Conservation (phyloP, 30 jellyfish, hydroid and myxozoan species). For the Cassiopea andromeda region DNA sequence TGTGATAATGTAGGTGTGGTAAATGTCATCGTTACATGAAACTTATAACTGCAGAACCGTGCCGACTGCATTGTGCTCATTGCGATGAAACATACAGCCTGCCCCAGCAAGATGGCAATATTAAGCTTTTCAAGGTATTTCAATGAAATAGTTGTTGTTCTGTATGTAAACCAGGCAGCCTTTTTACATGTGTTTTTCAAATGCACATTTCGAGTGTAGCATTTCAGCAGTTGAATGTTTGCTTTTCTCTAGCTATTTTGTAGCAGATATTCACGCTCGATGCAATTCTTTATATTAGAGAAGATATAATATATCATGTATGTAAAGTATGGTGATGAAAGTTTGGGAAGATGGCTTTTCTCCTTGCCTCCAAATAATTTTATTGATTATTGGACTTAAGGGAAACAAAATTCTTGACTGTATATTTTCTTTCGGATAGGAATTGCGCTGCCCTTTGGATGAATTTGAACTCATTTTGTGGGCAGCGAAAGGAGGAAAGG, state of each 20-base stretch:
- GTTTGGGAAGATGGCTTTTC: neutral
- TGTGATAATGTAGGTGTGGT: conserved; percentile 57
- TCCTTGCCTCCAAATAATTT: neutral
- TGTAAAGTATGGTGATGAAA: no score
- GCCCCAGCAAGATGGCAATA: conserved; percentile 81
- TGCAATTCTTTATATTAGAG: no score
- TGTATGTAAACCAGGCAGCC: no score
- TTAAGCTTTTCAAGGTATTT: conserved; percentile 84
- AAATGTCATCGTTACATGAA: conserved; percentile 88
- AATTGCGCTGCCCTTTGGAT: conserved; percentile 90
- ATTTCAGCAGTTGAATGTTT: no score
- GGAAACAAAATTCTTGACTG: no score
- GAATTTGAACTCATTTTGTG: conserved; percentile 91
- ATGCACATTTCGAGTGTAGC: no score
- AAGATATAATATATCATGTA: no score
- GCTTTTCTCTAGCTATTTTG: no score
- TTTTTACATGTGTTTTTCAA: no score
- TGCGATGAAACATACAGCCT: conserved; percentile 91
- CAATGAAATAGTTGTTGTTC: neutral
- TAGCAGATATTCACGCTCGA: no score
- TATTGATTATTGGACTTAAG: no score
- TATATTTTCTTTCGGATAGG: conserved; percentile 52
- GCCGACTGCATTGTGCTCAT: conserved; percentile 90
- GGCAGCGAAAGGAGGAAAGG: conserved; percentile 88
- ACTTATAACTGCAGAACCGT: conserved; percentile 77